Base-by-base conservation (phyloP, 2,888 invertebrate species). In the Drosophila pseudotalamancana region DNA sequence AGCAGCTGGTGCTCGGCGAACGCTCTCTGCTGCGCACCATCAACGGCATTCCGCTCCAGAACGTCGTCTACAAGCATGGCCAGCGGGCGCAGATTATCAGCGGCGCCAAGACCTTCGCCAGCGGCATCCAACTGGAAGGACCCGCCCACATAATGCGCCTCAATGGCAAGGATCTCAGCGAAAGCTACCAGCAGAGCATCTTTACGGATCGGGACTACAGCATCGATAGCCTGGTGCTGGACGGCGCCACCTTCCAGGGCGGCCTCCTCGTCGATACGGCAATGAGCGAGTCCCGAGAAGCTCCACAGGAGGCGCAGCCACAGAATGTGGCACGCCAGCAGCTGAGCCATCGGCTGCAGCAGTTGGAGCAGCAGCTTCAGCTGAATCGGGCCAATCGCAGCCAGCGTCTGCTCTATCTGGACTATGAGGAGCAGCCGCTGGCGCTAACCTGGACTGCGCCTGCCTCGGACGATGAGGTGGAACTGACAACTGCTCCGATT, bases 211-310 rank as follows among this genome's bases (percentile, higher is more conserved):
- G 60, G 0, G 77, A 88, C 29, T 88, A 90, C 40, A 74, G 78
- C 34, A 88, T 90, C 14, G 87, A 89, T 39, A 85, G 73, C 9
- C 66, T 91, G 25, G 46, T 77, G 0, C 65, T 90, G 5, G 85
- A 88, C 16, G 68, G 46, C 3, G 90, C 81, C 0, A 69, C 60
- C 19, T 90, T 91, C 32, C 64, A 78, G 9, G 69, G 48, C 0
- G 90, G 90, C 1, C 45, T 89, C 21, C 18, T 72, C 3, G 42
- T 61, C 1, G 69, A 42, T 0, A 5, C 42, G 8, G 29, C 45
- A 11, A 42, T 25, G 6, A n/a, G 6, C 8, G 62, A 19, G 2
- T 3, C 59, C 3, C 35, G 61, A 0, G 29, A 12, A 11, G 57
- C 23, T 6, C n/a, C 21, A 0, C 6, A 40, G 4, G 35, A 16